Conservation (phyloP, 2,113 vertebrate species). For the Murina feae region DNA sequence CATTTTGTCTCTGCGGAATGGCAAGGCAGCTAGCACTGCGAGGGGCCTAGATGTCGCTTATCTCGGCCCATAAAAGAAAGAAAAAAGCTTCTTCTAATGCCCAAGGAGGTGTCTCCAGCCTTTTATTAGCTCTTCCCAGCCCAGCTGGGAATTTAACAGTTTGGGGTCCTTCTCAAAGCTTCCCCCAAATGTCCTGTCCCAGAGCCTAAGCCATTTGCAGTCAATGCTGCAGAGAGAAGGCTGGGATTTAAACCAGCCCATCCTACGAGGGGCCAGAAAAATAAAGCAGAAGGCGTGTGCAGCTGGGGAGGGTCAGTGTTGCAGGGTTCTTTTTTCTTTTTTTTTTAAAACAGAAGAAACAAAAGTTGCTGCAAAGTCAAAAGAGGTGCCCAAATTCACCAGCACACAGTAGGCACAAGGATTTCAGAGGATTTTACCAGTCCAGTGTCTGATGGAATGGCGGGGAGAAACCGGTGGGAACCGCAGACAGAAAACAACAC, state of each 20-base stretch:
- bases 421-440: conserved; percentile 43
- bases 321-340: background rate
- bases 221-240: conserved; percentile 10
- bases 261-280: conserved; percentile 40
- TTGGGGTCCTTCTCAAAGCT: conserved; percentile 67
- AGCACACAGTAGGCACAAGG: conserved; percentile 50
- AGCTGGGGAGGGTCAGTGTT: background rate
- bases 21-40: conserved; percentile 20
- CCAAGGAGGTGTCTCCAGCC: conserved; percentile 59
- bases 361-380: conserved; percentile 33
- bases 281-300: conserved; percentile 17
- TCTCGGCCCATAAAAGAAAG: conserved; percentile 43
- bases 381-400: conserved; percentile 40
- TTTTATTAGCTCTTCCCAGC: conserved; percentile 66
- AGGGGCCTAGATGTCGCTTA: conserved; percentile 65
- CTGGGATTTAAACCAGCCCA: conserved; percentile 52
- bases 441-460: conserved; percentile 6
- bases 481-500: background rate
- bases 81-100: conserved; percentile 40
- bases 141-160: conserved; percentile 69
- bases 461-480: conserved; percentile 31
- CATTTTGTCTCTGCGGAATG: conserved; percentile 28
- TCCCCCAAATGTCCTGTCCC: conserved; percentile 61
- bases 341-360: conserved; percentile 13
- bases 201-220: conserved; percentile 35